Evolutionary conservation across 2,888 invertebrate genomes (phyloP).

Genomic region (Xestia ashworthii): DNA sequence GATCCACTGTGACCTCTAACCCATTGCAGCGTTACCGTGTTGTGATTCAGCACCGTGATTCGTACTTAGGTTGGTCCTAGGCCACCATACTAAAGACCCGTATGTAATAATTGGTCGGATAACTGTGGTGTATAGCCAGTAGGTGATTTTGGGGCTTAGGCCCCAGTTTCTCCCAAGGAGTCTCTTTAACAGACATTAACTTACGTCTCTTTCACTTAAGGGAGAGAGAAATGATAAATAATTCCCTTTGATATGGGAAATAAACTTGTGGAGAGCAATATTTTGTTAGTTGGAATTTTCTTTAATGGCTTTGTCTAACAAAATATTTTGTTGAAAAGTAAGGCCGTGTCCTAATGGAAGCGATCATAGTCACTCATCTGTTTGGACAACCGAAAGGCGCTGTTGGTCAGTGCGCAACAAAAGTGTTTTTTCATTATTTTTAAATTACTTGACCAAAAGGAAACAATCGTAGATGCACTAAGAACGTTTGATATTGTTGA

Average conservation of each 20-base stretch:
- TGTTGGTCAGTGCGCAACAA: not conserved
- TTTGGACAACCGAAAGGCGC: not conserved
- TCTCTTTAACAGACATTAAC: not conserved
- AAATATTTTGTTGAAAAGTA: not conserved
- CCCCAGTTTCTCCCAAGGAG: too few relatives aligned
- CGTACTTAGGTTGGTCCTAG: too few relatives aligned
- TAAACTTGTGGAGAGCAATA: not conserved
- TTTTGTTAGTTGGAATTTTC: not conserved
- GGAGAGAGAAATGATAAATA: not conserved
- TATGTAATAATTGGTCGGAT: too few relatives aligned
- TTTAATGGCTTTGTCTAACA: not conserved
- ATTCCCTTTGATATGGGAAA: too few relatives aligned
- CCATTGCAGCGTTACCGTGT: too few relatives aligned
- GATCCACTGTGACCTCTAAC: too few relatives aligned
- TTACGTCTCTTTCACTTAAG: not conserved
- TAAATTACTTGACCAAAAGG: not conserved
- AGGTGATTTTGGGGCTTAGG: too few relatives aligned
- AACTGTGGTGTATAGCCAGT: too few relatives aligned
- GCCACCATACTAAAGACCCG: too few relatives aligned
- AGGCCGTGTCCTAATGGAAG: not conserved
- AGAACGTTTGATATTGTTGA: not conserved
- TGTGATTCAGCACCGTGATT: too few relatives aligned
- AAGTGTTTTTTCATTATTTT: not conserved
- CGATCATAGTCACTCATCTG: not conserved
- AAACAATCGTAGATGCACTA: not conserved